These are phyloP conservation scores for Virgularia gustaviana DNA, from an alignment of 92 coral and sea anemone genomes.

Conservation along the genomic window DNA sequence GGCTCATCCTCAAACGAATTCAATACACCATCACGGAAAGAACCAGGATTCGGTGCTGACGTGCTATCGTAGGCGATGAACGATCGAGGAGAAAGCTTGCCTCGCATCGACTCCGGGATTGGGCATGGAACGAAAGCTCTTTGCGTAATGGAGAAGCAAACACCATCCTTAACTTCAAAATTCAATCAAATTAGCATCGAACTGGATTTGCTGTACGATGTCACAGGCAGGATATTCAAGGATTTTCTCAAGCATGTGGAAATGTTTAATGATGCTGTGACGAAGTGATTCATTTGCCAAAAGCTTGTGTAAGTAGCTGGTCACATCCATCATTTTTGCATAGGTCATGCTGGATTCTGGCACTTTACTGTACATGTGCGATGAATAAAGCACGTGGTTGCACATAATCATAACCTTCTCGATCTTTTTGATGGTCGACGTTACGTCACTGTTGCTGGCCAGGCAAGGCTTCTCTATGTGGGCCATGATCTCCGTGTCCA, in stretches of 20 bases:
- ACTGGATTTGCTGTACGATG: slow-evolving; percentile 1
- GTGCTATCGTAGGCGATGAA: slow-evolving; percentile 1
- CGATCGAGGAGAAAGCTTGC: slow-evolving; percentile 5
- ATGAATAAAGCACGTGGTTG: too few relatives aligned
- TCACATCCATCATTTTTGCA: neutral
- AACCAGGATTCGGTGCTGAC: neutral
- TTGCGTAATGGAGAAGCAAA: neutral
- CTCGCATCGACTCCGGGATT: neutral
- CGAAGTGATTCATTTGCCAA: neutral
- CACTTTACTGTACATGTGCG: too few relatives aligned
- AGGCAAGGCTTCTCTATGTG: too few relatives aligned
- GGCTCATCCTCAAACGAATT: neutral
- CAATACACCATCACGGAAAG: slow-evolving; percentile 7
- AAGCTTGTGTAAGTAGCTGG: slow-evolving; percentile 7
- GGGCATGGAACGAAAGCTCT: neutral
- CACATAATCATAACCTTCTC: too few relatives aligned
- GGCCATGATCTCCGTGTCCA: too few relatives aligned
- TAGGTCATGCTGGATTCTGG: too few relatives aligned
- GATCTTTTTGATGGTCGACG: too few relatives aligned
- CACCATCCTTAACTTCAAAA: neutral
- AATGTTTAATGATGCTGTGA: neutral
- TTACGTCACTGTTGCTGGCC: too few relatives aligned
- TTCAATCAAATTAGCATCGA: slow-evolving; percentile 10
- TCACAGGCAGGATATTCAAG: neutral
- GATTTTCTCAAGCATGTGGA: neutral